Conservation (phyloP, 2,888 invertebrate species). For the Octodonta nipae region DNA sequence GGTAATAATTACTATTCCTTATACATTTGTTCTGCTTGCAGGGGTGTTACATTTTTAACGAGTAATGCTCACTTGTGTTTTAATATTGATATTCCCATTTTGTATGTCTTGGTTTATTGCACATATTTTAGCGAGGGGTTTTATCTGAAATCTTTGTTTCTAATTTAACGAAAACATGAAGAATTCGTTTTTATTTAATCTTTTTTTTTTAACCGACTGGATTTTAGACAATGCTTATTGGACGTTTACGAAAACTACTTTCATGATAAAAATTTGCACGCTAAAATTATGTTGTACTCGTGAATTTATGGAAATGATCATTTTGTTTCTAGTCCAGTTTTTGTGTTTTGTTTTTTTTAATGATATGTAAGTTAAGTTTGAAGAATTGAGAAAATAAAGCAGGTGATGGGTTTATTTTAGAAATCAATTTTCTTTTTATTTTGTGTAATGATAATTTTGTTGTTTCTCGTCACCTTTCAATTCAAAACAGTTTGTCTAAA, state of each 20-base stretch:
- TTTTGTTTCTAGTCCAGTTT: slow-evolving; percentile 27
- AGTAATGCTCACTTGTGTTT: slow-evolving; percentile 13
- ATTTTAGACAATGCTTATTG: slow-evolving; percentile 20
- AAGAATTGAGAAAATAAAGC: slow-evolving; percentile 23
- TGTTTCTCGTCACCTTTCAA: slow-evolving; percentile 25
- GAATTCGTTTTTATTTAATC: slow-evolving; percentile 14
- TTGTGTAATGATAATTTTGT: neutral
- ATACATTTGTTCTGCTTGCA: slow-evolving; percentile 25
- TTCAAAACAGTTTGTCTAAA: slow-evolving; percentile 22
- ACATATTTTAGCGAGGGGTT: slow-evolving; percentile 14
- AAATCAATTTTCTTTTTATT: slow-evolving; percentile 16
- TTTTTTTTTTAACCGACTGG: slow-evolving; percentile 14
- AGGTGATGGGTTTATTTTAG: slow-evolving; percentile 28
- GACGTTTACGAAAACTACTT: slow-evolving; percentile 6
- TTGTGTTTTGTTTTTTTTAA: slow-evolving; percentile 20
- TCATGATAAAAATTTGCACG: slow-evolving; percentile 21
- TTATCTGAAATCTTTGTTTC: slow-evolving; percentile 12
- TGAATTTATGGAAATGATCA: too few species aligned
- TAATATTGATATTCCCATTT: neutral
- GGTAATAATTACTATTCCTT: slow-evolving; percentile 20
- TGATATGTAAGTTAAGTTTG: slow-evolving; percentile 23
- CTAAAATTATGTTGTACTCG: slow-evolving; percentile 15
- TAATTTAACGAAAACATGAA: too few species aligned
- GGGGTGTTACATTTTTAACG: slow-evolving; percentile 28
- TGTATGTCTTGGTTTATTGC: slow-evolving; percentile 10